Conservation (phyloP, 2,888 invertebrate genomes). For the Sphinx pinastri region DNA sequence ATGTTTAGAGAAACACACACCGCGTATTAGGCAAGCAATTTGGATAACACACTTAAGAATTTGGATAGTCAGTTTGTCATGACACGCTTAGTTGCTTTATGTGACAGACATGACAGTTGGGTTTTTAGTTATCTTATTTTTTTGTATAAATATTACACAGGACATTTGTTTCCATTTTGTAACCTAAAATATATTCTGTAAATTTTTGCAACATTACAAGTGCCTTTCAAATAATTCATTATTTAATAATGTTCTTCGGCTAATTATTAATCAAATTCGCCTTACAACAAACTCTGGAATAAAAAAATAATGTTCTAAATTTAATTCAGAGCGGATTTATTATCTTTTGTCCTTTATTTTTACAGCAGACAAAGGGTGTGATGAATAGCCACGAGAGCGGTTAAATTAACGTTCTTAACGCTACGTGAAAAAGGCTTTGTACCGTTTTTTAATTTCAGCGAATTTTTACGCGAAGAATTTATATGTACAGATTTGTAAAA, state of each 20-base stretch:
- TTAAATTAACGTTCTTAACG: conserved; percentile 26
- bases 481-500: conserved; percentile 16
- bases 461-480: neutral
- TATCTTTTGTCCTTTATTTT: conserved; percentile 21
- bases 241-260: neutral
- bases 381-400: conserved; percentile 21
- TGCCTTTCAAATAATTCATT: neutral
- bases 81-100: too few species aligned
- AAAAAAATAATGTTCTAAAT: conserved; percentile 4
- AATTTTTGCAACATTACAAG: neutral
- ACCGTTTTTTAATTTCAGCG: neutral
- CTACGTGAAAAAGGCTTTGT: conserved; percentile 2
- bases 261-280: neutral
- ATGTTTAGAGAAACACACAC: neutral
- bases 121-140: too few species aligned
- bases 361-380: conserved; percentile 12
- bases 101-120: too few species aligned
- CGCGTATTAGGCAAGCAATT: too few species aligned
- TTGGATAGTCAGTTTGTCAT: too few species aligned
- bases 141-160: too few species aligned
- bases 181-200: too few species aligned
- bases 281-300: neutral
- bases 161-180: too few species aligned
- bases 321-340: conserved; percentile 10
- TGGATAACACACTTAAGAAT: too few species aligned